Base-by-base conservation (phyloP, 2,888 invertebrate species). In the Bursaphelenchus okinawaensis region DNA sequence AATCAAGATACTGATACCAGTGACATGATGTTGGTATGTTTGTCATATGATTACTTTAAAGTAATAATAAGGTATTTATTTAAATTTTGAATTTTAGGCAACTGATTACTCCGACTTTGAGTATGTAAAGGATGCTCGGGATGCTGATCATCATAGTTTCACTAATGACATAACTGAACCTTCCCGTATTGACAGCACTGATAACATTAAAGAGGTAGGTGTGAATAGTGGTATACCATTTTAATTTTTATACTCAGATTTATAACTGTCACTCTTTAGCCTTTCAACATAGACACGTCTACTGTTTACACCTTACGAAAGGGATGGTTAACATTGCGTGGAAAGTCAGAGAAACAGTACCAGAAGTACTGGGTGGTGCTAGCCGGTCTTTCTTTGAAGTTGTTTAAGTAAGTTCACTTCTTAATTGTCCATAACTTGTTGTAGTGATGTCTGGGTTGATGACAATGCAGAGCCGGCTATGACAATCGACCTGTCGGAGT, bases 311-410 rank as follows among this genome's bases (percentile, higher is more conserved):
- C 81, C 7, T 70, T 81, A 6, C 66, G 82, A 7, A 82, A 82
- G 66, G 82, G 82, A 23, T 82, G 82, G 82, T 67, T 82, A n/a
- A 77, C 76, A 75, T 57, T 82, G 50, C 65, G 80, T 7, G 81
- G 82, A 7, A 75, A 79, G 65, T 69, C 71, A 12, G 78, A 78
- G 29, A 75, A 68, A 58, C 81, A 82, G 56, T 82, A 82, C 81
- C 68, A 68, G 59, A 81, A 80, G 61, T 77, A 80, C 57, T 82
- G 82, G 82, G 82, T 80, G 7, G 82, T 82, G 0, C 67, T 82
- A 52, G 77, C 78, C 23, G 81, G 81, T 31, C 69, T 81, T 4
- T 71, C 72, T 16, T 64, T 82, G 58, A 78, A 75, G 62, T 60
- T 82, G 24, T 82, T 78, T 71, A 81, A 75, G 76, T 76, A 55